Percentiles rank a stretch among this genome's conserved stretches.
These are phyloP conservation scores for Acanthoscelides obtectus DNA, from an alignment of 2,888 invertebrate species.

Conservation along the genomic window DNA sequence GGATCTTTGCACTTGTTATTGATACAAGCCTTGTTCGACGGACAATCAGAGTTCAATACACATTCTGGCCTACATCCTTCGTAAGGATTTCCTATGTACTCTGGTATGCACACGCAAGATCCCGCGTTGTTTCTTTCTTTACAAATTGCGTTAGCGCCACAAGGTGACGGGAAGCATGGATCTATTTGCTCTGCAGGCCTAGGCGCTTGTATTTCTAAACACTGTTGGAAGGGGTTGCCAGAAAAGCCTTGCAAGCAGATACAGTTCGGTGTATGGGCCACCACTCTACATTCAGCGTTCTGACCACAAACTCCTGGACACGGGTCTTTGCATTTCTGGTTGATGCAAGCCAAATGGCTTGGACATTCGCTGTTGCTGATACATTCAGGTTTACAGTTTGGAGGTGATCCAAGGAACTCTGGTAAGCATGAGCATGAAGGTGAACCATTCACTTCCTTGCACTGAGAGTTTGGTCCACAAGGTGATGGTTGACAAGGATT, in stretches of 20 bases:
- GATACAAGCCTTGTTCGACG: constrained; percentile 63
- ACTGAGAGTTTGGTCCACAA: constrained; percentile 64
- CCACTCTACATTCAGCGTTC: constrained; percentile 54
- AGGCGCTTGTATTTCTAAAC: constrained; percentile 27
- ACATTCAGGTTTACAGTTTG: constrained; percentile 74
- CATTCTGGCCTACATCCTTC: constrained; percentile 63
- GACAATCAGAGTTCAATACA: constrained; percentile 60
- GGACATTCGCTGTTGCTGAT: constrained; percentile 68
- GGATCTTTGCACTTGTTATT: constrained; percentile 60
- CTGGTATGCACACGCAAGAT: constrained; percentile 55
- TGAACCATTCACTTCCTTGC: constrained; percentile 56
- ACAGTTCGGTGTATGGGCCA: constrained; percentile 57
- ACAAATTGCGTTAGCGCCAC: constrained; percentile 61
- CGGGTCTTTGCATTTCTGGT: constrained; percentile 70
- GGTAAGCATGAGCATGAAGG: constrained; percentile 69
- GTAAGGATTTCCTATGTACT: constrained; percentile 62
- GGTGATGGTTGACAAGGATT: constrained; percentile 56
- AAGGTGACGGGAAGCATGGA: constrained; percentile 61
- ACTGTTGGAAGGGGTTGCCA: constrained; percentile 57
- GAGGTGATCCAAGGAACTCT: constrained; percentile 68
- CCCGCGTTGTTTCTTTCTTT: constrained; percentile 49
- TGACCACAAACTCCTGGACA: constrained; percentile 55
- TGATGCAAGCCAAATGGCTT: constrained; percentile 65
- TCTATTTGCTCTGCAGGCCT: constrained; percentile 31
- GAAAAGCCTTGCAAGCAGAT: constrained; percentile 52